phyloP scores from a whole-genome alignment of 2,888 invertebrate genomes.

The Peribatodes rhomboidaria region DNA sequence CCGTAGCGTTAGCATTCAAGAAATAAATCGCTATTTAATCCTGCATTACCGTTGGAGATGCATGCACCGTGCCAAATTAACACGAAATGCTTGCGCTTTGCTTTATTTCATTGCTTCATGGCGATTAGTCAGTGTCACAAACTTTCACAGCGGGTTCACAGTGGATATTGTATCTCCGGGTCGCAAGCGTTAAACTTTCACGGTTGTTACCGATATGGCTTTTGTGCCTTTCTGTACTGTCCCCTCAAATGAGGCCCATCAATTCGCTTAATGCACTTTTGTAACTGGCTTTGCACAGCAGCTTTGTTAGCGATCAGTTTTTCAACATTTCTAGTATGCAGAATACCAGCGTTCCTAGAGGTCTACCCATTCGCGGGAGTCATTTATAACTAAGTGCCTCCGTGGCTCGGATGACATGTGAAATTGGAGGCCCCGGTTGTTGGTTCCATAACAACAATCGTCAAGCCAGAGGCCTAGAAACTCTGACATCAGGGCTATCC shows the following conservation, averaged over 20 bases:
- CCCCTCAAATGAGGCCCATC: conserved; percentile 60
- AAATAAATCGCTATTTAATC: conserved; percentile 16
- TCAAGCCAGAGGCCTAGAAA: too few species aligned
- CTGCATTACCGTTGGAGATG: conserved; percentile 41
- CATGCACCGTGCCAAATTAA: conserved; percentile 51
- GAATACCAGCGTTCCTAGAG: too few species aligned
- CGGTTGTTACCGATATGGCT: conserved; percentile 65
- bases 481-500: too few species aligned
- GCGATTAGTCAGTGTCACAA: conserved; percentile 76
- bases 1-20: background rate
- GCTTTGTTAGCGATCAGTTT: conserved; percentile 4
- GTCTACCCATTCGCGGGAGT: too few species aligned
- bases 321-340: background rate
- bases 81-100: conserved; percentile 57
- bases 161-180: conserved; percentile 70
- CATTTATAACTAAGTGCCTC: too few species aligned
- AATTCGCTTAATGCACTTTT: conserved; percentile 53
- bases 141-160: conserved; percentile 75
- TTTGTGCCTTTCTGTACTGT: conserved; percentile 60
- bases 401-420: too few species aligned
- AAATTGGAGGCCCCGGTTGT: too few species aligned
- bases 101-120: conserved; percentile 66
- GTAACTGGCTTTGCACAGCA: conserved; percentile 4
- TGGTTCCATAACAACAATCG: too few species aligned
- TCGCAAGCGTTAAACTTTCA: conserved; percentile 69